Conservation (phyloP, 37 sponge, comb jelly and placozoan species). For the Chondrosia reniformis region DNA sequence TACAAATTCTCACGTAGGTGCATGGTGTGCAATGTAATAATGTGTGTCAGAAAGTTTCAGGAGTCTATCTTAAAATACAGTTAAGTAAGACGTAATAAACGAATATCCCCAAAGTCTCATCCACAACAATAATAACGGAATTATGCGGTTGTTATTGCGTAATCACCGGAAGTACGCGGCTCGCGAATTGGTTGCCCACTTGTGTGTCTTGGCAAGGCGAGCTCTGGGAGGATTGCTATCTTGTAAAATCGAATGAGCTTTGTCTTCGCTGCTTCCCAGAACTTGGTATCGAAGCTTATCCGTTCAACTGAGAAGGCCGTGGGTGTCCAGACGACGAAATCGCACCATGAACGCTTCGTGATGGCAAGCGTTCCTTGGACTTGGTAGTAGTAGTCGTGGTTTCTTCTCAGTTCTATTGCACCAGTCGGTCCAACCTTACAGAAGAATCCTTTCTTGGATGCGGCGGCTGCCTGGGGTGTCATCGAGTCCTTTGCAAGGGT, state of each 20-base stretch:
- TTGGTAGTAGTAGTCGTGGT: conserved; percentile 23
- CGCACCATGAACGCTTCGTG: background rate
- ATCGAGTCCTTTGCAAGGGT: background rate
- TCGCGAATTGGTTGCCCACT: conserved; percentile 2
- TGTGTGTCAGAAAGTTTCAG: background rate
- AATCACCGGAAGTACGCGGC: background rate
- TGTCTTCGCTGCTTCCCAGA: conserved; percentile 9
- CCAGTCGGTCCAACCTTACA: background rate
- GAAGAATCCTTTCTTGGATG: conserved; percentile 2
- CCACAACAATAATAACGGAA: background rate
- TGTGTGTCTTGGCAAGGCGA: background rate
- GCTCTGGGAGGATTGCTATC: conserved; percentile 9
- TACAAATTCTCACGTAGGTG: background rate
- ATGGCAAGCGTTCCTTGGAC: background rate
- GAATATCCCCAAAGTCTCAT: background rate
- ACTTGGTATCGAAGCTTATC: background rate
- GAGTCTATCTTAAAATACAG: background rate
- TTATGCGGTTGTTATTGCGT: background rate
- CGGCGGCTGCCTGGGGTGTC: background rate
- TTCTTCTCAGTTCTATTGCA: conserved; percentile 2
- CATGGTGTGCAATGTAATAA: background rate
- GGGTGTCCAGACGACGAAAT: background rate
- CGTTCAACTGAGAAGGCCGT: conserved; percentile 2
- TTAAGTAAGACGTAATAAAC: background rate
- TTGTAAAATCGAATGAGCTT: background rate